A percentile compares a stretch with the other conserved stretches of the same genome.
Evolutionary conservation across 2,113 vertebrate genomes (phyloP).

Genomic region (Machaerirhynchus nigripectus): DNA sequence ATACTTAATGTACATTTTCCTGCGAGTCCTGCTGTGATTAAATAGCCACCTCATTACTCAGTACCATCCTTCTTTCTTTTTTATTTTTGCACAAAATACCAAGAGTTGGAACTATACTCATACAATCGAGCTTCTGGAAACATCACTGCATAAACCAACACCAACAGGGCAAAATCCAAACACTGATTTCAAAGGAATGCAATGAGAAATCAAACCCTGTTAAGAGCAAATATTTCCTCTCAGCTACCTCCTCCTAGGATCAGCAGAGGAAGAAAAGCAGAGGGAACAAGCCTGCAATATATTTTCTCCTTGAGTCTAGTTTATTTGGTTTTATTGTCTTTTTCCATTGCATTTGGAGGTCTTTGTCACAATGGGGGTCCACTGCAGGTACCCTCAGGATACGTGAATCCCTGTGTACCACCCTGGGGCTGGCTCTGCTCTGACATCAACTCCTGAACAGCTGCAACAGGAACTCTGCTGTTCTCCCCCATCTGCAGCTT

Average conservation of each 20-base stretch:
- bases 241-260: background rate
- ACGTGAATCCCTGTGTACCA: background rate
- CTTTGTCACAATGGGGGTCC: background rate
- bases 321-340: background rate
- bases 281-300: background rate
- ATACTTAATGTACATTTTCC: constrained; percentile 64
- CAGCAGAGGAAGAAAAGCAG: background rate
- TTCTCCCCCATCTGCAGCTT: background rate
- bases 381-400: accelerated
- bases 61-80: constrained; percentile 28
- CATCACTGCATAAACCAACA: background rate
- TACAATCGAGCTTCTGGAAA: background rate
- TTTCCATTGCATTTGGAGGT: background rate
- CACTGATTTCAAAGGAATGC: background rate
- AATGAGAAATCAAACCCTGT: background rate
- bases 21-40: constrained; percentile 38
- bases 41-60: constrained; percentile 51
- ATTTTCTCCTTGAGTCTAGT: background rate
- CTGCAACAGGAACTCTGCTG: background rate
- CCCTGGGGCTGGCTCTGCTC: background rate
- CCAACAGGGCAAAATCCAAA: background rate
- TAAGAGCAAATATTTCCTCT: background rate
- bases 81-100: background rate
- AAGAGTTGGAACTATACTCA: background rate
- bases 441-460: background rate